Conservation (phyloP, 2,888 invertebrate species). For the Cephonodes hylas region DNA sequence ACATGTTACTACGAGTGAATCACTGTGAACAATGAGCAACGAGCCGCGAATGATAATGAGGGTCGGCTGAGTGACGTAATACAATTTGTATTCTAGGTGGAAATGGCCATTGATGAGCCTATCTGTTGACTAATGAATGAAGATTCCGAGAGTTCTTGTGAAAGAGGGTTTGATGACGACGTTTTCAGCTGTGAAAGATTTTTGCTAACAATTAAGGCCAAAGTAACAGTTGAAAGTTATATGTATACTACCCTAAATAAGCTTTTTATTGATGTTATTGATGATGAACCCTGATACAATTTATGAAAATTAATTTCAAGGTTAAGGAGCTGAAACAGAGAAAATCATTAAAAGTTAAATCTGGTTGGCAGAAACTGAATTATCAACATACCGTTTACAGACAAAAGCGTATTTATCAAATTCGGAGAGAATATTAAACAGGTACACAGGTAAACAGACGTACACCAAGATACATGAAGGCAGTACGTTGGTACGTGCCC, state of each 20-base stretch:
- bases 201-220: too few species aligned
- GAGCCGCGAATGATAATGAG: slow-evolving; percentile 54
- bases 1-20: slow-evolving; percentile 38
- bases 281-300: too few species aligned
- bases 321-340: too few species aligned
- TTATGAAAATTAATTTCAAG: too few species aligned
- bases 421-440: neutral
- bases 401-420: too few species aligned
- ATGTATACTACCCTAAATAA: too few species aligned
- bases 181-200: too few species aligned
- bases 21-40: slow-evolving; percentile 57
- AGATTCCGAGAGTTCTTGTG: neutral
- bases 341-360: too few species aligned
- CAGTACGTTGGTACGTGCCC: neutral
- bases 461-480: neutral
- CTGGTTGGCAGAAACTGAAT: too few species aligned
- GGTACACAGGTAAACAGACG: neutral
- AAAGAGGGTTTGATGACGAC: neutral
- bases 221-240: too few species aligned
- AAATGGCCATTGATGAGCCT: neutral
- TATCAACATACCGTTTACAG: too few species aligned
- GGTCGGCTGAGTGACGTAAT: neutral
- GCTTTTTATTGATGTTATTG: too few species aligned
- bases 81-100: neutral
- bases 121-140: neutral